Evolutionary conservation across 1,140 invertebrate genomes (phyloP).

Genomic region (Bradynema listronoti): DNA sequence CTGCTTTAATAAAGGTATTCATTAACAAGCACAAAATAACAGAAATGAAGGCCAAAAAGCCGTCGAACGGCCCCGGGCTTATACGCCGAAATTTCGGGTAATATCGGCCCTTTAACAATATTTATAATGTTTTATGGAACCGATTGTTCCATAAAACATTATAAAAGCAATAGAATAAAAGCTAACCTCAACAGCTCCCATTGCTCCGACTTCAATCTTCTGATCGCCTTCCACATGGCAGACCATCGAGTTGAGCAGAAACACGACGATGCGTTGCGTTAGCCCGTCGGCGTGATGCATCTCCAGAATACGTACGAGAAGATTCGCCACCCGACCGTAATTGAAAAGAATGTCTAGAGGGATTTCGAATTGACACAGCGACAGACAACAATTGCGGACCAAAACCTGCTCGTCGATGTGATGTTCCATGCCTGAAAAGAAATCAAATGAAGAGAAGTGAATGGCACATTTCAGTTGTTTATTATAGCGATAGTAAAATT

Average conservation of each 20-base stretch:
- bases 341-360: conserved; percentile 88
- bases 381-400: conserved; percentile 89
- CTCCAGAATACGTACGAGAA: conserved; percentile 75
- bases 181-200: conserved; percentile 73
- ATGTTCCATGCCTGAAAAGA: too few relatives aligned
- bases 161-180: background rate
- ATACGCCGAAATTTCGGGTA: too few relatives aligned
- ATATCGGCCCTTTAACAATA: too few relatives aligned
- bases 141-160: background rate
- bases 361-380: conserved; percentile 86
- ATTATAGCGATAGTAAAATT: too few relatives aligned
- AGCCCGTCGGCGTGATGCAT: conserved; percentile 77
- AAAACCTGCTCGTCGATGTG: conserved; percentile 56
- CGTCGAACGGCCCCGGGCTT: too few relatives aligned
- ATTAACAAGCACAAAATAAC: background rate
- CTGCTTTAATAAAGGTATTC: conserved; percentile 1
- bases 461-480: too few relatives aligned
- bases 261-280: conserved; percentile 86
- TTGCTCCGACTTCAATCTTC: conserved; percentile 78
- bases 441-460: too few relatives aligned
- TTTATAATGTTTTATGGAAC: too few relatives aligned
- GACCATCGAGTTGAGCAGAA: conserved; percentile 84
- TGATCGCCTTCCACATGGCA: conserved; percentile 88
- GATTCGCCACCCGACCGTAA: conserved; percentile 76
- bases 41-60: background rate